Percentiles rank a stretch among this genome's conserved stretches.
Conservation (phyloP, 2,797 vertebrate species). For the Fringilla coelebs region DNA sequence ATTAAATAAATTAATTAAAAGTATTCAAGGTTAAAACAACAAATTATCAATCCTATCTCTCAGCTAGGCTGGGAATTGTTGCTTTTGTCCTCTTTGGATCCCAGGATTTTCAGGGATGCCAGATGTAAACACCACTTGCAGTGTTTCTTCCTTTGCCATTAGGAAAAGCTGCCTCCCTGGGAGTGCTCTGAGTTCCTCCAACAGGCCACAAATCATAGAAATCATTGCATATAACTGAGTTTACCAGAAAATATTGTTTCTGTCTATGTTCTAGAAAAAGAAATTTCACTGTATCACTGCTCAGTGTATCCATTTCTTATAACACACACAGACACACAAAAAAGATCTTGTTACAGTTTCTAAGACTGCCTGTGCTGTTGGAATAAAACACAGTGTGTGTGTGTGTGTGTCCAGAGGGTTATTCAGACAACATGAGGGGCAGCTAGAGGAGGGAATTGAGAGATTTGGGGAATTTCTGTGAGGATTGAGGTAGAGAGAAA, state of each 20-base stretch:
- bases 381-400: neutral
- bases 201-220: neutral
- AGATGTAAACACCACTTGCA: neutral
- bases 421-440: neutral
- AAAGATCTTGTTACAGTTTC: neutral
- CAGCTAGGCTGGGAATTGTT: neutral
- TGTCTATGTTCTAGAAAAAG: neutral
- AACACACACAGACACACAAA: neutral
- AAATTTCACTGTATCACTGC: neutral
- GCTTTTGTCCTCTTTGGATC: conserved; percentile 3
- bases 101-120: neutral
- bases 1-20: neutral
- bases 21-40: neutral
- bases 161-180: neutral
- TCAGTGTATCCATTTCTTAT: neutral
- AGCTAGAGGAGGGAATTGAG: neutral
- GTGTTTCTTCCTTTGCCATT: neutral
- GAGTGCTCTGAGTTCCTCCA: neutral
- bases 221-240: neutral
- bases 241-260: neutral
- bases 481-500: neutral
- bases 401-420: neutral
- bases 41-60: neutral
- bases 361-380: neutral
- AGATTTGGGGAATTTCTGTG: neutral